Base-by-base conservation (phyloP, 2,888 invertebrate genomes). In the Eutolmus rufibarbis region DNA sequence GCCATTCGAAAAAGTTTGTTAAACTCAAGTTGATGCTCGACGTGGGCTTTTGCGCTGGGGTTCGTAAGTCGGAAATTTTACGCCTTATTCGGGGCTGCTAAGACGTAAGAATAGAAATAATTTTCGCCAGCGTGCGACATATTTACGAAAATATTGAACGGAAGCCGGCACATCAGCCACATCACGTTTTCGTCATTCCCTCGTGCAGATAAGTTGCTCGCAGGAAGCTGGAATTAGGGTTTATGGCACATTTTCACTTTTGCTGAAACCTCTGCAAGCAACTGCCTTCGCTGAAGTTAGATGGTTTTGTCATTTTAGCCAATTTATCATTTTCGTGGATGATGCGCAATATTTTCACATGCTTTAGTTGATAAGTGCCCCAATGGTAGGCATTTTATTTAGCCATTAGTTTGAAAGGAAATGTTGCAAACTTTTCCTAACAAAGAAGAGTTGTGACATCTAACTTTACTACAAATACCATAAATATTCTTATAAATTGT, bases 241-340 rank as follows among this genome's bases (percentile, higher is more conserved):
- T 79, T 79, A 79, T 79, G 79, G 79, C 46, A 79, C 51, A 79
- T 79, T 79, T 78, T 79, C 79, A 79, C 79, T 79, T 79, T 79
- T 79, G 31, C 31, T 46, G 31, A 79, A 79, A 79, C 51, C 51
- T 79, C 79, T 56, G 51, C 79, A 19, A 51, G 79, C 78, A 16
- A 19, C 40, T 57, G 57, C 57, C 57, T 57, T 23, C 9, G 23
- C 28, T 66, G 19, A 12, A 4, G 0, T 66, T 23, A 66, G 23
- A 23, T 66, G 66, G 23, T 28, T 66, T 66, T 28, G 23, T 23
- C 23, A 66, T 9, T 66, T 28, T 19, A 14, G 12, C 5, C 66
- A 23, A 28, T 66, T 66, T 19, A 66, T 66, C 66, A 66, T 66
- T 28, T 66, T 66, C 23, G 66, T 19, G 66, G 28, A 66, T 66